Percentiles rank a stretch among this genome's conserved stretches.
phyloP scores from a whole-genome alignment of 1,140 invertebrate species.

The Drosophila nikananu region DNA sequence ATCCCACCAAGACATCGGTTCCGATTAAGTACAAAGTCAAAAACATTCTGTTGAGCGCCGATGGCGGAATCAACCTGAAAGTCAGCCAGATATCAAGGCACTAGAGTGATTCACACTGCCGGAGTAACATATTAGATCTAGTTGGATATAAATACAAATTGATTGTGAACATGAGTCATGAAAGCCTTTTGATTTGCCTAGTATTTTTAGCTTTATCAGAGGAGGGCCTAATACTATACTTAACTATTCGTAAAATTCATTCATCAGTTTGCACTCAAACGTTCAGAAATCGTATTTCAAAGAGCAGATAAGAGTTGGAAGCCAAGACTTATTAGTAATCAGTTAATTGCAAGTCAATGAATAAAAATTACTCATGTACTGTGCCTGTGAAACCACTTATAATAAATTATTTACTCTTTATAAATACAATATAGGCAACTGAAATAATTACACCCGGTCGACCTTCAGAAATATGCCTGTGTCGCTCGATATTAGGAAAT shows the following conservation, averaged over 20 bases:
- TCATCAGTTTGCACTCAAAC: not conserved
- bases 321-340: not conserved
- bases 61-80: slow-evolving; percentile 58
- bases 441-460: slow-evolving; percentile 43
- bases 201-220: too few relatives aligned
- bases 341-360: not conserved
- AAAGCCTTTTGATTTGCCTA: too few relatives aligned
- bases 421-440: not conserved
- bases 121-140: not conserved
- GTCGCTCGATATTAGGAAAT: slow-evolving; percentile 51
- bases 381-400: not conserved
- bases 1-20: slow-evolving; percentile 47
- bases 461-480: slow-evolving; percentile 66
- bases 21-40: slow-evolving; percentile 42
- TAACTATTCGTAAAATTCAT: not conserved
- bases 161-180: not conserved
- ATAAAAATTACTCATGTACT: not conserved
- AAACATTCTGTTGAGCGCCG: slow-evolving; percentile 45
- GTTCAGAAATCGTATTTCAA: not conserved
- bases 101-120: not conserved
- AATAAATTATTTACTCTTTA: not conserved
- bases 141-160: not conserved
- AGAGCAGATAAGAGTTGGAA: not conserved
- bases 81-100: slow-evolving; percentile 28
- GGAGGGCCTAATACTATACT: too few relatives aligned